Base-by-base conservation (phyloP, 2,113 vertebrate species). In the Calypte anna region DNA sequence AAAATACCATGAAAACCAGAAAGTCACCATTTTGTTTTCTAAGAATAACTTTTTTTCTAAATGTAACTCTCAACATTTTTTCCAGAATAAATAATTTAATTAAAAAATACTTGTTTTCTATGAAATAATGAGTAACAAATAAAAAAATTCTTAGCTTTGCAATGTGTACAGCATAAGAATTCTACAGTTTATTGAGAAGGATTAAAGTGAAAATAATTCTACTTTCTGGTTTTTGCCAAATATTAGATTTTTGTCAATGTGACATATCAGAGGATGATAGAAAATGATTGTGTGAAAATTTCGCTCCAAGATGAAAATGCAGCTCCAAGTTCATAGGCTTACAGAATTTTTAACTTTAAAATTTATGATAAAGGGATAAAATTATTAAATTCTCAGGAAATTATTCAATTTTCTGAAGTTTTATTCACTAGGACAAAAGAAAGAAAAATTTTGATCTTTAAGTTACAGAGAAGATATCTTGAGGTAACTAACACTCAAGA, bases 61-160 rank as follows among this genome's bases (percentile, higher is more conserved):
- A 4, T 11, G 1, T 3, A 59, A 30, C 43, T 10, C 5, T 2
- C 2, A 4, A 5, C 24, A 6, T 46, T 46, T 62, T 53, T 69
- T 16, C 2, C 7, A 58, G 14, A 69, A 53, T 40, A 50, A 48
- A 4, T 15, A 24, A 70, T 76, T 64, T 44, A 20, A 70, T 84
- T 12, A 16, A 68, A 86, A 73, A 10, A 14, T 2, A 14, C 40
- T 40, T 28, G 20, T 62, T 30, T 54, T 57, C 12, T 46, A 31
- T 31, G 7, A 50, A 66, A 31, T 14, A 33, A 31, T 31, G 36
- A 25, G 19, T 8, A 12, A 12, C 44, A 58, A 63, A 51, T 19
- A 3, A 59, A 58, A 63, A 63, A 72, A 31, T 3, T 24, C 38
- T 46, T 55, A 40, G 2, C 10, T 79, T 68, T 83, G 4, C 4